Evolutionary conservation across 2,888 invertebrate genomes (phyloP), one percentile per base, ranked within the genome.

Genomic region (Dasysyrphus albostriatus): DNA sequence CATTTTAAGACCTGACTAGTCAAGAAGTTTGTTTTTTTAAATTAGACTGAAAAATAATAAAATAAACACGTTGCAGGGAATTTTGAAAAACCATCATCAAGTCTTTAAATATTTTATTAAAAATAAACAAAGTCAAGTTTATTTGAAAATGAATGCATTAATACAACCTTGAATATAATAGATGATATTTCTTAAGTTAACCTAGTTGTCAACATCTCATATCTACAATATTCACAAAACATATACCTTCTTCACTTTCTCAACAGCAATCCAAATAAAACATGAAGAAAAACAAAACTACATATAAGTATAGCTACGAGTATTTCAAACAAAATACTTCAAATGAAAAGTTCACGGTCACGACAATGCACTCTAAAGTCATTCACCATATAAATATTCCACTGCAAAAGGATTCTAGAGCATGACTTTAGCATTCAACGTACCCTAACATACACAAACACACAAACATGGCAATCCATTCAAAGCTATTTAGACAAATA

Each of bases 341-440:
- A 37, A 69, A 39, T 75, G 54, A 75, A 74, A 75, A 81, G 81
- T 75, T 81, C 81, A 81, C 10, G 81, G 81, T 63, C 75, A 81
- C 19, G 54, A n/a, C 37, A 74, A 59, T 74, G 74, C 59, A 69
- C 59, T 44, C 74, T 34, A 59, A 56, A 67, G 58, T 80, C 73
- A 67, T 80, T 67, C 69, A 59, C 74, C 24, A 51, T 56, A 69
- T 39, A 69, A 54, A 69, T 69, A 19, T 42, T 73, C 19, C 39
- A 39, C 56, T 39, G 19, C n/a, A n/a, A 44, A 65, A 51, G 32
- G 14, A 56, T 47, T 61, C 75, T 42, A 54, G 69, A 54, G 24
- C 69, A 69, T n/a, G 69, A 29, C 51, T 69, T 69, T 24, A 42
- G 12, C 39, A 67, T 67, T 51, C 51, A 67, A 24, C 67, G 24